phyloP scores from a whole-genome alignment of 2,797 vertebrate species.

The Trachops cirrhosus region DNA sequence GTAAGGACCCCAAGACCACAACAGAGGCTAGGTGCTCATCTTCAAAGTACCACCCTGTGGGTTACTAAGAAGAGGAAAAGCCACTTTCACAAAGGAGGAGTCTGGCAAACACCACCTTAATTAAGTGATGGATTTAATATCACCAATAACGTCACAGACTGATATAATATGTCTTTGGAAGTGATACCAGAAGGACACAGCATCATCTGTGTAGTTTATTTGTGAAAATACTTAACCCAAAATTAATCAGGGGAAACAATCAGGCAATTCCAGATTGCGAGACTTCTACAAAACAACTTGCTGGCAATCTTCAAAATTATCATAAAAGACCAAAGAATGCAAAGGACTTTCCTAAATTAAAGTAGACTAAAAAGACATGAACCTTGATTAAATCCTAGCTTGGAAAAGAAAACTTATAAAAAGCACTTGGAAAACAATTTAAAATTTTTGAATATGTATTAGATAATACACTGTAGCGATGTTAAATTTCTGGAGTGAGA shows the following conservation, averaged over 20 bases:
- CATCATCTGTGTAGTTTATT: neutral
- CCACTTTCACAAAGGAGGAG: neutral
- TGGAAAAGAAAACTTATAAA: neutral
- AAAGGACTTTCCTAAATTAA: conserved; percentile 29
- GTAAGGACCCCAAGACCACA: neutral
- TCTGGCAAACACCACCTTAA: neutral
- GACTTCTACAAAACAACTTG: neutral
- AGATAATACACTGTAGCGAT: neutral
- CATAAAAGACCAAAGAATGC: neutral
- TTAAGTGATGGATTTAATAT: neutral
- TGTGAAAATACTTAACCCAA: neutral
- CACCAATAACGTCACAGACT: neutral
- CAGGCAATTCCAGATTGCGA: neutral
- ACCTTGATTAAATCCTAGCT: neutral
- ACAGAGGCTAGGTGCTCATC: neutral
- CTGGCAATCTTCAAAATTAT: conserved; percentile 25
- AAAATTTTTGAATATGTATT: neutral
- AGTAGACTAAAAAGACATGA: neutral
- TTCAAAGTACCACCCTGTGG: neutral
- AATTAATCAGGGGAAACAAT: neutral
- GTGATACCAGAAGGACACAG: neutral
- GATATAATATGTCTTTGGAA: neutral
- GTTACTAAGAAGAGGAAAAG: neutral
- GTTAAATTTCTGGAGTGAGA: neutral
- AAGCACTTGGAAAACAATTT: neutral